phyloP scores from a whole-genome alignment of 2,797 vertebrate genomes.

The Enteromius afrohamiltoni region DNA sequence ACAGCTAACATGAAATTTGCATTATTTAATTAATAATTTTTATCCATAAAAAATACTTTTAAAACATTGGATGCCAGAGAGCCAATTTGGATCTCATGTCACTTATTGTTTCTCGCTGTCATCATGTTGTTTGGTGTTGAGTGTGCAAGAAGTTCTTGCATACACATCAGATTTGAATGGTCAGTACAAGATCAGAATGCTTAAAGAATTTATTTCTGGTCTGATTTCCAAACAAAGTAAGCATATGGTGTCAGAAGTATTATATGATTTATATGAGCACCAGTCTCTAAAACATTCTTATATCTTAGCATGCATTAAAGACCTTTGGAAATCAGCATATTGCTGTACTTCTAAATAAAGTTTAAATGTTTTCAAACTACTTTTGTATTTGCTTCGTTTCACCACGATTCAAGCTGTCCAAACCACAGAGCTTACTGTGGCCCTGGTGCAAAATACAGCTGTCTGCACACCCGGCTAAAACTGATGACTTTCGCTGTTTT shows the following conservation, averaged over 20 bases:
- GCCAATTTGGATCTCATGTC: neutral
- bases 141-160: neutral
- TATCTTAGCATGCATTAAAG: neutral
- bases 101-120: neutral
- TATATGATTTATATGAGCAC: neutral
- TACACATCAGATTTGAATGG: too few species aligned
- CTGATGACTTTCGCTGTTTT: slow-evolving; percentile 74
- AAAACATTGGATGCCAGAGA: neutral
- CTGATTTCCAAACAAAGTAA: neutral
- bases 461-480: slow-evolving; percentile 55
- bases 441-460: slow-evolving; percentile 46
- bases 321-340: neutral
- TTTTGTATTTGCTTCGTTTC: slow-evolving; percentile 41
- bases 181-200: neutral
- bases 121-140: neutral
- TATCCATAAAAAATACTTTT: neutral
- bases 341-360: slow-evolving; percentile 27
- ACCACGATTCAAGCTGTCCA: slow-evolving; percentile 52
- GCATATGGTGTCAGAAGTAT: neutral
- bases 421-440: slow-evolving; percentile 36
- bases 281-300: neutral
- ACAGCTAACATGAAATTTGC: neutral
- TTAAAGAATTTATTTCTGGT: neutral
- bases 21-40: too few species aligned
- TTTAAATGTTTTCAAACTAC: slow-evolving; percentile 28